phyloP scores from a whole-genome alignment of 1,140 invertebrate genomes.

The Chironomus striatipennis region DNA sequence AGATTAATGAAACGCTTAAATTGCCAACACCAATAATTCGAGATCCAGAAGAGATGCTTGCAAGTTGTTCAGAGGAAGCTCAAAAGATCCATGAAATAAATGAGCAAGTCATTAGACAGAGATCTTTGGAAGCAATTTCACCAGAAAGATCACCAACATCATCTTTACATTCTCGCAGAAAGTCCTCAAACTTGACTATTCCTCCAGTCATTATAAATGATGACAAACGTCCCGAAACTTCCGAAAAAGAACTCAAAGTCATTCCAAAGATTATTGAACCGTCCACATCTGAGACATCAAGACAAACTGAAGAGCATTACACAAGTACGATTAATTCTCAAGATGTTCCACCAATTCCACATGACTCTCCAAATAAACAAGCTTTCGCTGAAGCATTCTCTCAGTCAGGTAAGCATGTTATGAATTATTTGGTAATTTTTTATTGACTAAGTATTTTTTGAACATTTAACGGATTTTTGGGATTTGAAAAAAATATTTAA shows the following conservation, averaged over 20 bases:
- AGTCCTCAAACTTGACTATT: conserved; percentile 8
- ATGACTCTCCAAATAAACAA: background rate
- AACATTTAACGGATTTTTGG: no score
- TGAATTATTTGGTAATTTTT: background rate
- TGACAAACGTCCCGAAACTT: background rate
- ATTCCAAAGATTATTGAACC: conserved; percentile 19
- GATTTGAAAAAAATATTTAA: no score
- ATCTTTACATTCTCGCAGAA: background rate
- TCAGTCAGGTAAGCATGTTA: background rate
- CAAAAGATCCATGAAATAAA: background rate
- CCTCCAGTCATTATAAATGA: background rate
- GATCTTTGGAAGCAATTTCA: background rate
- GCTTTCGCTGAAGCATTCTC: background rate
- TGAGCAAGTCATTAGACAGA: background rate
- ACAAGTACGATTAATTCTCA: background rate
- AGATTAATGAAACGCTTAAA: conserved; percentile 1
- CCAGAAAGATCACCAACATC: background rate
- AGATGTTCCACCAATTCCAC: background rate
- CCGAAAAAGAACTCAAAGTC: background rate
- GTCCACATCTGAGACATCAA: background rate
- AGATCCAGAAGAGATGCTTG: background rate
- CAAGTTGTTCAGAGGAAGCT: background rate
- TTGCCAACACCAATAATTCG: background rate
- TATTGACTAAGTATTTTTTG: no score
- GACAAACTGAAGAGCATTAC: background rate